A percentile compares a stretch with the other conserved stretches of the same genome.
phyloP scores from a whole-genome alignment of 2,113 vertebrate genomes.

The Oncorhynchus keta region DNA sequence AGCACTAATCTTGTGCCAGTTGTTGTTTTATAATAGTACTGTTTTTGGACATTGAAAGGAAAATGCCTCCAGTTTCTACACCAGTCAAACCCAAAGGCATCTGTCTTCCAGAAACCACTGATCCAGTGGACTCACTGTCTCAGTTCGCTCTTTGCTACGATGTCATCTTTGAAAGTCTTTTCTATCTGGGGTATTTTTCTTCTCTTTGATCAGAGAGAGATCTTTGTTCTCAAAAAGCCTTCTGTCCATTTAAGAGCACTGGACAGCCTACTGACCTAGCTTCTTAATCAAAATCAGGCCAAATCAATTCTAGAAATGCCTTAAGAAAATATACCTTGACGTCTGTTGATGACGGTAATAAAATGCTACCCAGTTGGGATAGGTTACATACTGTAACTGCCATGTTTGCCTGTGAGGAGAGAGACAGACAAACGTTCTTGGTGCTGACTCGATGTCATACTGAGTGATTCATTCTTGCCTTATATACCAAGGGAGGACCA shows the following conservation, averaged over 20 bases:
- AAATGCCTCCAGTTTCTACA: slow-evolving; percentile 48
- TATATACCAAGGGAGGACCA: slow-evolving; percentile 12
- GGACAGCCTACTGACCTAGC: neutral
- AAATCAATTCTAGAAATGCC: slow-evolving; percentile 39
- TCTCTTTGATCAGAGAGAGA: neutral
- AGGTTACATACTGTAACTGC: slow-evolving; percentile 3
- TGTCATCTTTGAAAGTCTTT: slow-evolving; percentile 23
- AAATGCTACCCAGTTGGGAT: slow-evolving; percentile 1
- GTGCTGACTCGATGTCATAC: slow-evolving; percentile 23
- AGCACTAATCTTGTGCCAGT: slow-evolving; percentile 50
- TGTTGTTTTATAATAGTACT: slow-evolving; percentile 11
- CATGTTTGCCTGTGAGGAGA: slow-evolving; percentile 11
- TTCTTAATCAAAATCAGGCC: slow-evolving; percentile 31
- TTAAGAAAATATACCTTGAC: slow-evolving; percentile 34
- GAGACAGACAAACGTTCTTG: slow-evolving; percentile 12
- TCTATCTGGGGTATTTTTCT: slow-evolving; percentile 12
- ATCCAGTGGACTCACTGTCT: slow-evolving; percentile 4
- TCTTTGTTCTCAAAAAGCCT: no score
- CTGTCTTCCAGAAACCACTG: slow-evolving; percentile 49
- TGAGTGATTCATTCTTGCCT: slow-evolving; percentile 16
- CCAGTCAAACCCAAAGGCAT: slow-evolving; percentile 10
- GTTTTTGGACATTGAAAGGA: slow-evolving; percentile 67
- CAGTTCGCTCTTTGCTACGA: slow-evolving; percentile 10
- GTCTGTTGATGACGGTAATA: slow-evolving; percentile 25
- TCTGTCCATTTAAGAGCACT: neutral